Evolutionary conservation across 2,888 invertebrate genomes (phyloP).

Genomic region (Orthosia gracilis): DNA sequence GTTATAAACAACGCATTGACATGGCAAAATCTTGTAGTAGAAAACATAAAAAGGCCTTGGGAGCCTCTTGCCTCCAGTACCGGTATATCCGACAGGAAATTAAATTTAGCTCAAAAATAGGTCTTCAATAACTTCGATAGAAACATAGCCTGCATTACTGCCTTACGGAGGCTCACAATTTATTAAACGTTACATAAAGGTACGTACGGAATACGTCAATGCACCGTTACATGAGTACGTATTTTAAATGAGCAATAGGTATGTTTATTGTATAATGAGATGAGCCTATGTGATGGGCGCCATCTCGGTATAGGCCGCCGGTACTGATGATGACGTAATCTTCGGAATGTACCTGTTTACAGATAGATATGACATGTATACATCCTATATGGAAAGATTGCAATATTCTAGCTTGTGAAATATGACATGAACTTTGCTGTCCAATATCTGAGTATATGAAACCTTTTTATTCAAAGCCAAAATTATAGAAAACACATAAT

Average conservation of each 20-base stretch:
- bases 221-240: conserved; percentile 1
- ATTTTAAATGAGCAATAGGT: conserved; percentile 7
- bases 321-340: conserved; percentile 43
- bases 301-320: conserved; percentile 4
- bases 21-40: not conserved
- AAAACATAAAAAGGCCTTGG: not conserved
- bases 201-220: not conserved
- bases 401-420: conserved; percentile 8
- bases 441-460: no score
- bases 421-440: conserved; percentile 17
- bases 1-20: no score
- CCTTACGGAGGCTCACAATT: not conserved
- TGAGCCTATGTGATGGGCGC: conserved; percentile 28
- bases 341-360: conserved; percentile 1
- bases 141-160: not conserved
- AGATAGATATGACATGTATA: no score
- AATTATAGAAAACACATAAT: no score
- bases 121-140: not conserved
- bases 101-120: not conserved
- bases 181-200: not conserved
- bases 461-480: no score
- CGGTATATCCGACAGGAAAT: not conserved
- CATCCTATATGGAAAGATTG: conserved; percentile 6
- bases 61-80: not conserved
- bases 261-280: conserved; percentile 17